These are phyloP conservation scores for Martes martes DNA, from an alignment of 2,113 vertebrate genomes.

Conservation along the genomic window DNA sequence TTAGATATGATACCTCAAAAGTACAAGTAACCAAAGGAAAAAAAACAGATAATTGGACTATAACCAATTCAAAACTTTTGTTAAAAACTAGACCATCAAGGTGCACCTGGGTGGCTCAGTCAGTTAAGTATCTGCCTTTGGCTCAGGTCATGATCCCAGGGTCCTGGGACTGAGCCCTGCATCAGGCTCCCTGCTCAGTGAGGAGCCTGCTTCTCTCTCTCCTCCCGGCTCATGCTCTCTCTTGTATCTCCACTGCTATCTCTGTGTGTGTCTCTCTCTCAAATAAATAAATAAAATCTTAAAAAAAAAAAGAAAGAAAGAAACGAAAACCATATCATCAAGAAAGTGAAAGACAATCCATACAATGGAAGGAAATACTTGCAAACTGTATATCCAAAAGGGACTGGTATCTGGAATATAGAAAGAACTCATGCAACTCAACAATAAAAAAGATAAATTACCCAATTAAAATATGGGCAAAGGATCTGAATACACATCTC, in stretches of 20 bases:
- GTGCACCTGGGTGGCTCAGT: neutral
- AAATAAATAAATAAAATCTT: neutral
- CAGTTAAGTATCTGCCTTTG: neutral
- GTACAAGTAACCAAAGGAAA: neutral
- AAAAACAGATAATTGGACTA: neutral
- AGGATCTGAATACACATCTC: neutral
- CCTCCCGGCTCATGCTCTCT: neutral
- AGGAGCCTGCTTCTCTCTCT: neutral
- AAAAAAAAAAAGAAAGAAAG: neutral
- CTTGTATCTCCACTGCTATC: neutral
- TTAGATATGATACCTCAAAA: neutral
- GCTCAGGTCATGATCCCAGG: neutral
- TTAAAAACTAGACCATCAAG: neutral
- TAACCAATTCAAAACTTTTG: neutral
- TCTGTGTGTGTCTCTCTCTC: neutral
- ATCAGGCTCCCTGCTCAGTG: neutral
- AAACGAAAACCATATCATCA: neutral
- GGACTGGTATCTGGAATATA: neutral
- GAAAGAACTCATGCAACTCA: neutral
- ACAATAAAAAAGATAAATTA: neutral
- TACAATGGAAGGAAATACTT: neutral
- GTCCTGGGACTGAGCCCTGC: neutral
- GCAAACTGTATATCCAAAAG: neutral
- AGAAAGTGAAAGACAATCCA: neutral
- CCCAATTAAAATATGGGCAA: neutral